Percentiles rank a stretch among this genome's conserved stretches.
Conservation (phyloP, 2,113 vertebrate species). For the Falco punctatus region DNA sequence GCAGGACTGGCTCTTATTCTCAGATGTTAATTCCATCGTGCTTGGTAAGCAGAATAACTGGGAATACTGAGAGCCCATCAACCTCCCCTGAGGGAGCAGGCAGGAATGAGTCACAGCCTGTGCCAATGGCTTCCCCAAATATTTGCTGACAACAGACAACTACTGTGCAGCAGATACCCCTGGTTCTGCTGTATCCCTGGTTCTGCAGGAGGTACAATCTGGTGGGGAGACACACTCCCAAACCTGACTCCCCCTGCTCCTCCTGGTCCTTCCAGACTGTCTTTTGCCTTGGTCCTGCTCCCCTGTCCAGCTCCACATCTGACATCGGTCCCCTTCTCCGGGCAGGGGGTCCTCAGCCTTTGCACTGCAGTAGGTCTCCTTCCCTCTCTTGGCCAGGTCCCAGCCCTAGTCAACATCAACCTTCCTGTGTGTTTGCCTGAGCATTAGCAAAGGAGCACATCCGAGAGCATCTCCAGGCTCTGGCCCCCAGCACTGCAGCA, state of each 20-base stretch:
- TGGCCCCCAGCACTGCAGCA: neutral
- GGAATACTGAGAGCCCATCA: neutral
- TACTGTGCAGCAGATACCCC: neutral
- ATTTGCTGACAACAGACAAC: constrained; percentile 10
- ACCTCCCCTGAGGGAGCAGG: neutral
- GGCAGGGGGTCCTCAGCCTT: neutral
- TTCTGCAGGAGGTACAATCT: neutral
- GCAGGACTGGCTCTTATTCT: neutral
- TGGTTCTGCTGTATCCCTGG: neutral
- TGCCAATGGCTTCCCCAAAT: neutral
- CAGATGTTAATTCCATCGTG: neutral
- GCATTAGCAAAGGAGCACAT: neutral
- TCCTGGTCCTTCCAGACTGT: neutral
- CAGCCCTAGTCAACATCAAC: neutral
- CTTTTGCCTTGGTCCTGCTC: neutral
- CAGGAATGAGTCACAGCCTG: neutral
- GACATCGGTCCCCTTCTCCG: neutral
- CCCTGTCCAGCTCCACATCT: neutral
- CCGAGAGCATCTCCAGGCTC: neutral
- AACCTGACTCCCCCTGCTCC: neutral
- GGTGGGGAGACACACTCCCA: neutral
- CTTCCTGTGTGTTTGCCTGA: neutral
- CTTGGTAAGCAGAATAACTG: constrained; percentile 34
- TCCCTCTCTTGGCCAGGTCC: neutral
- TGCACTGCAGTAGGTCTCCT: neutral